Conservation (phyloP, 92 coral and sea anemone species). For the Virgularia gustaviana region DNA sequence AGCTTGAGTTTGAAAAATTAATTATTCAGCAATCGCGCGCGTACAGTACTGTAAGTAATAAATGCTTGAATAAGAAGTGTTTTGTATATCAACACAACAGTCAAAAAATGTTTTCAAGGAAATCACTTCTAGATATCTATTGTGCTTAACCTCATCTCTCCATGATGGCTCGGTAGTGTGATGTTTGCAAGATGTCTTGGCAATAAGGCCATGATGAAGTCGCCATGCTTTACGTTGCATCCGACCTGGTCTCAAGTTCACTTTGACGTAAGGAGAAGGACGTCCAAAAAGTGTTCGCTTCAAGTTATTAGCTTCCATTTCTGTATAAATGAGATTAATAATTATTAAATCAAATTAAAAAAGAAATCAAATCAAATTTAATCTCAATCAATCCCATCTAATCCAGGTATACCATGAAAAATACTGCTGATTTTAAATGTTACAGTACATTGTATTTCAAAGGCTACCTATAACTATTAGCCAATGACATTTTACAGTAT, state of each 20-base stretch:
- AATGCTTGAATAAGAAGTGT: too few species aligned
- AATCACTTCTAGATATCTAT: too few species aligned
- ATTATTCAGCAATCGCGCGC: too few species aligned
- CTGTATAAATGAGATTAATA: slow-evolving; percentile 27
- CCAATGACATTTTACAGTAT: not conserved
- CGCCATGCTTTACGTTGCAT: slow-evolving; percentile 92
- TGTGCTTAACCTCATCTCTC: slow-evolving; percentile 96
- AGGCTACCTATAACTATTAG: not conserved
- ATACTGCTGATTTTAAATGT: not conserved
- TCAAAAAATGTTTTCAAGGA: too few species aligned
- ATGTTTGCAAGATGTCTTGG: slow-evolving; percentile 80
- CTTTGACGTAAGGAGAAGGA: slow-evolving; percentile 96
- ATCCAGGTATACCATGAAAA: too few species aligned
- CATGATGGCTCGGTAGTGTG: slow-evolving; percentile 86
- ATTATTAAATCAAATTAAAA: too few species aligned
- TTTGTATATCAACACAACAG: too few species aligned
- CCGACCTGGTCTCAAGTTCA: slow-evolving; percentile 84
- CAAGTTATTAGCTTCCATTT: slow-evolving; percentile 74
- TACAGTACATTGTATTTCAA: not conserved
- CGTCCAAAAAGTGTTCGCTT: slow-evolving; percentile 90
- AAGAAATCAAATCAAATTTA: too few species aligned
- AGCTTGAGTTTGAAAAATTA: too few species aligned
- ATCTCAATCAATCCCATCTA: too few species aligned
- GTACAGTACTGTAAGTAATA: too few species aligned
- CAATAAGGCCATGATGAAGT: slow-evolving; percentile 92